Base-by-base conservation (phyloP, 2,113 vertebrate genomes). In the Chloroceryle aenea region DNA sequence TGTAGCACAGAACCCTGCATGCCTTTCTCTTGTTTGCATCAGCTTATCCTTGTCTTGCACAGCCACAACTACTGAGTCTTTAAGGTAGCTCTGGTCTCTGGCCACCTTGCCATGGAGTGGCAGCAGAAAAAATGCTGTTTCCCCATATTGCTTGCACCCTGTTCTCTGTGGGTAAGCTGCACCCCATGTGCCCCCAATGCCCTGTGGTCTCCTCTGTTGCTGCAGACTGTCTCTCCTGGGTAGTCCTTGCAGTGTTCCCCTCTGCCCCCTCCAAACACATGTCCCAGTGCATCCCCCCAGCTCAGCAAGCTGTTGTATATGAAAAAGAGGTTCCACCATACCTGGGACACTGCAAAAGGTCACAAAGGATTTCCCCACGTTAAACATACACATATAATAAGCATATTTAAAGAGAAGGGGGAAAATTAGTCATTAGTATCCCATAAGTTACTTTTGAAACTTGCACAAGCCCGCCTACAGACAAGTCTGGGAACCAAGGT, bases 231-330 rank as follows among this genome's bases (percentile, higher is more conserved):
- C 10, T 14, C 6, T 63, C 29, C 66, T 16, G 26, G 16, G 50
- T 15, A 64, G 29, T 27, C 8, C 10, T 69, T 0, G 0, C 10
- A 25, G 45, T 29, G 74, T 5, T 18, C 2, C 3, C 4, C 20
- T 69, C 19, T 61, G 32, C 7, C 3, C 4, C 5, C 7, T 63
- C n/a, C 36, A 34, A 48, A 9, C 4, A 8, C 0, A 0, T 0
- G 1, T 29, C 9, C 9, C 19, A 4, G 14, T 2, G 4, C 22
- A 47, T n/a, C 2, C 6, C 10, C 4, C 9, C 10, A 38, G 9
- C 15, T 73, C 13, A 3, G 25, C 32, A 45, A 52, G 12, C 10
- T 59, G 3, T 27, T 48, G 32, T 26, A 26, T 2, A 2, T 18
- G 40, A 34, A 5, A 10, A 61, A 22, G 14, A 56, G 13, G 10